phyloP scores from a whole-genome alignment of 2,113 vertebrate species.

The Tichodroma muraria region DNA sequence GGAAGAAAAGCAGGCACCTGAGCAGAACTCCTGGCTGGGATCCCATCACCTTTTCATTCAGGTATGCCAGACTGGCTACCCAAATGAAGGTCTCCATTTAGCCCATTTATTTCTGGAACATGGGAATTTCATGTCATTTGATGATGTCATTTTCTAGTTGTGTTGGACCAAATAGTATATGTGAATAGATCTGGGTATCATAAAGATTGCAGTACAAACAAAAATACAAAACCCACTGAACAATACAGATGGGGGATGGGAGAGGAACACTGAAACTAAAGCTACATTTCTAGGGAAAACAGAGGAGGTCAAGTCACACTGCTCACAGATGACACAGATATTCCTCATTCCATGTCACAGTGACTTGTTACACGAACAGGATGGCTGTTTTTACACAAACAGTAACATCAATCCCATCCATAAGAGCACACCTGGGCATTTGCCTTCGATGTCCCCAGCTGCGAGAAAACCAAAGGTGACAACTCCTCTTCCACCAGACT shows the following conservation, averaged over 20 bases:
- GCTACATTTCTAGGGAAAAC: background rate
- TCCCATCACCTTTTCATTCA: fast-evolving
- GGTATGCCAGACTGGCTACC: background rate
- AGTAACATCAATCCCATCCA: background rate
- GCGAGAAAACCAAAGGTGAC: background rate
- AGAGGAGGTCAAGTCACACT: background rate
- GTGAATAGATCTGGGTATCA: background rate
- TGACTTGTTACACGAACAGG: background rate
- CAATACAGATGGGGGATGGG: background rate
- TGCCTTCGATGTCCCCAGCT: background rate
- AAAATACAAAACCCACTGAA: background rate
- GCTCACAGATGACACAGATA: background rate
- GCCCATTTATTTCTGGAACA: background rate
- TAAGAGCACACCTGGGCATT: background rate
- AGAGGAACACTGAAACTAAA: background rate
- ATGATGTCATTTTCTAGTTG: background rate
- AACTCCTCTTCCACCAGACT: background rate
- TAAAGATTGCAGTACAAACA: background rate
- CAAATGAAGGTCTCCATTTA: background rate
- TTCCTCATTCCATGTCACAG: background rate
- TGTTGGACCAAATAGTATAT: background rate
- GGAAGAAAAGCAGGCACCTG: background rate
- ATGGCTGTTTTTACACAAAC: background rate
- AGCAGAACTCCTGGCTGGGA: background rate
- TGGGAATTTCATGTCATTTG: background rate